Base-by-base conservation (phyloP, 2,888 invertebrate species). In the Oscheius sp. region DNA sequence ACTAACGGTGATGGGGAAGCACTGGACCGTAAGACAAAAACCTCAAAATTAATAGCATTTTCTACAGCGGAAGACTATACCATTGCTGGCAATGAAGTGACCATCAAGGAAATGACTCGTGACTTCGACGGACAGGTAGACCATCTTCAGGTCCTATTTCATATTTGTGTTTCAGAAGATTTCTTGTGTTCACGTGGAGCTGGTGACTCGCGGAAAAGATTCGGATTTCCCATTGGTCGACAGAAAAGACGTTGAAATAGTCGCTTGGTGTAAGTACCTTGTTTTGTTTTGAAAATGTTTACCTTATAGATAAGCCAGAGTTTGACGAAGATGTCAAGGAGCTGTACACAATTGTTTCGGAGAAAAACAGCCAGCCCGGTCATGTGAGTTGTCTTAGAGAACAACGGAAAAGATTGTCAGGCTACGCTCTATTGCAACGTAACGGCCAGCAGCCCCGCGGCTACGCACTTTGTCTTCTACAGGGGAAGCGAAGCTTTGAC, bases 381-480 rank as follows among this genome's bases (percentile, higher is more conserved):
- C 32, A 70, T 10, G 58, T 53, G 42, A 37, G 55, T 32, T 21
- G 21, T 53, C 21, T 42, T 47, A 53, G 9, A 10, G 33, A 13
- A 58, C 58, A 33, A 32, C 13, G n/a, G 37, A 21, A 13, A 29
- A 5, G n/a, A 9, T 4, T 37, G 71, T 47, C 63, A 80, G 76
- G 80, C 83, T 10, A 73, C 62, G 7, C 73, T 86, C 11, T 75
- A 78, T 35, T 86, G 86, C 78, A 84, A 85, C 60, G 84, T 86
- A n/a, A 82, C 81, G n/a, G 71, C 73, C 7, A 82, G 85, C 48
- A 83, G 82, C 74, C 86, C 86, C 35, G 76, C 79, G 21, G 81
- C 80, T 11, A 74, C 76, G 13, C 79, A 84, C 59, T 86, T 82
- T 73, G 76, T 79, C 47, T 86, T 86, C 75, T 86, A 78, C 73